Evolutionary conservation across 2,797 vertebrate genomes (phyloP).

Genomic region (Rallus crepitans): DNA sequence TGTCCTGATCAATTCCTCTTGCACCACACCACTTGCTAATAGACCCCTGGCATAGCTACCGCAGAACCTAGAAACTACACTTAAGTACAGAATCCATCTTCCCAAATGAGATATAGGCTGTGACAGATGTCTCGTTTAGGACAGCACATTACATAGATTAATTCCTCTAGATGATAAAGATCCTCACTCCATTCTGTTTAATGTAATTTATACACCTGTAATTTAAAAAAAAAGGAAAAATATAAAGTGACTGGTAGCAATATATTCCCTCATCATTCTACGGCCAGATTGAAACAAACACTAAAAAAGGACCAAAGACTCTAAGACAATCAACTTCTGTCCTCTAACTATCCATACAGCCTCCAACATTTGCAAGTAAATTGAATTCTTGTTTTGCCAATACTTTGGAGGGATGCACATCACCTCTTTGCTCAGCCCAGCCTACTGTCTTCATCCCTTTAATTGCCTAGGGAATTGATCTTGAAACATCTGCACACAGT

Average conservation of each 20-base stretch:
- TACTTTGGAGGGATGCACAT: neutral
- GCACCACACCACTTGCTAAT: neutral
- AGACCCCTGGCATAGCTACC: neutral
- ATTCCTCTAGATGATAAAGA: constrained; percentile 7
- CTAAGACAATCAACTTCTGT: neutral
- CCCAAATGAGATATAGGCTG: neutral
- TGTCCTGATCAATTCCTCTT: neutral
- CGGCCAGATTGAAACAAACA: neutral
- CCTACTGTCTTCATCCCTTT: neutral
- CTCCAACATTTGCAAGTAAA: neutral
- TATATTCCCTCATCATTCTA: neutral
- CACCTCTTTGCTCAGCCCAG: neutral
- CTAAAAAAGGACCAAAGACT: neutral
- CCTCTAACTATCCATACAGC: neutral
- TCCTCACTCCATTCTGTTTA: constrained; percentile 1
- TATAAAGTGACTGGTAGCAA: neutral
- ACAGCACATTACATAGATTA: constrained; percentile 38
- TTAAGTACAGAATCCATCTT: neutral
- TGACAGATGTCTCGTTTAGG: constrained; percentile 19
- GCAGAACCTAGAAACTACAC: neutral
- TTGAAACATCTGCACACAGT: neutral
- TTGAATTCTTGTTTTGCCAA: neutral
- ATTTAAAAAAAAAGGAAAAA: neutral
- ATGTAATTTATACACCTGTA: neutral
- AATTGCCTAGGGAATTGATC: neutral